Percentiles rank a stretch among this genome's conserved stretches.
These are phyloP conservation scores for Orthosia incerta DNA, from an alignment of 2,888 invertebrate species.

Conservation along the genomic window DNA sequence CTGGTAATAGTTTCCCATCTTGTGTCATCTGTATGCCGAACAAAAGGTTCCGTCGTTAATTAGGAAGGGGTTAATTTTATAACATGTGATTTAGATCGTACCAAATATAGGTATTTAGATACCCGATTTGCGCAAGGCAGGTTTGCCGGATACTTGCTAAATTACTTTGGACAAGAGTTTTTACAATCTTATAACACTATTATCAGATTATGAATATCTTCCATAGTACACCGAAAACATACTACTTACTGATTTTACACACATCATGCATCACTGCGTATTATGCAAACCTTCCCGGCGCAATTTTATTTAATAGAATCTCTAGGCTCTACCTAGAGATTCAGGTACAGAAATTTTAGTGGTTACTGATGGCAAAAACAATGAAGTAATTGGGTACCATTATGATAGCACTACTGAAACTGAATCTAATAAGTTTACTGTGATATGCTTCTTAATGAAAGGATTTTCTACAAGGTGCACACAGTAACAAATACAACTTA, in stretches of 20 bases:
- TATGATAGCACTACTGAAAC: background rate
- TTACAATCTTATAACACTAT: background rate
- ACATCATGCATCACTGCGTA: background rate
- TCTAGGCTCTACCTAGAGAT: too few species aligned
- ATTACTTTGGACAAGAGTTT: background rate
- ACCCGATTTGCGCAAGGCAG: background rate
- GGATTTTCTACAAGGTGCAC: constrained; percentile 53
- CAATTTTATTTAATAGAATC: too few species aligned
- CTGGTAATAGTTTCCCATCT: constrained; percentile 97
- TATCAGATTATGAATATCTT: background rate
- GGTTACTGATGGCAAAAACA: background rate
- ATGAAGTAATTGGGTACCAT: constrained; percentile 3
- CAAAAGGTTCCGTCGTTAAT: background rate
- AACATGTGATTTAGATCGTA: background rate
- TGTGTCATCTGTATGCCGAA: constrained; percentile 93
- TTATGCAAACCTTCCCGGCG: background rate
- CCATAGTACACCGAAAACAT: background rate
- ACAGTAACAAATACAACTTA: constrained; percentile 83
- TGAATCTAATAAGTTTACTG: background rate
- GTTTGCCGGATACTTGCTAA: background rate
- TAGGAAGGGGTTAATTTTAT: background rate
- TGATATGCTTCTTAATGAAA: constrained; percentile 1
- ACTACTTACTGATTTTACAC: background rate
- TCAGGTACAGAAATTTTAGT: background rate
- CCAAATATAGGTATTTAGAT: background rate